These are phyloP conservation scores for Lepus townsendii DNA, from an alignment of 2,797 vertebrate genomes.

Conservation along the genomic window DNA sequence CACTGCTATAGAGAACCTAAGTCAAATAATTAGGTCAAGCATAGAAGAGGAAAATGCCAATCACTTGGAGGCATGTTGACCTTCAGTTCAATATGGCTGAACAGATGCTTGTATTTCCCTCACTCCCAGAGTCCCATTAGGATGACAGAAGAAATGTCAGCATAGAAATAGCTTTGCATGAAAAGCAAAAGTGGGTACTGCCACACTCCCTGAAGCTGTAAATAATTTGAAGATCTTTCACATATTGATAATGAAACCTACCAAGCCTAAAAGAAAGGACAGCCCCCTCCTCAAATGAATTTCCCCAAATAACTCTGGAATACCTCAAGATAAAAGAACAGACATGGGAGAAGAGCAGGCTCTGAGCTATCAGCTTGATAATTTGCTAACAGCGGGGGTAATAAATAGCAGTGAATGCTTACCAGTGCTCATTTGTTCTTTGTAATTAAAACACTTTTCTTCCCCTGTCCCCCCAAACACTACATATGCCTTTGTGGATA, in stretches of 20 bases:
- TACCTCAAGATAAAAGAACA: neutral
- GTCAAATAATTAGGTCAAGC: neutral
- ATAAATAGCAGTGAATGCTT: neutral
- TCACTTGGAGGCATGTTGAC: neutral
- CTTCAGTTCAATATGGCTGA: neutral
- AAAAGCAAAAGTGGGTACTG: neutral
- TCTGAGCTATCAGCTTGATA: neutral
- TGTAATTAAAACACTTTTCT: neutral
- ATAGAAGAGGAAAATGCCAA: neutral
- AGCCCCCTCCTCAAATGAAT: neutral
- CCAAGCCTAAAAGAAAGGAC: neutral
- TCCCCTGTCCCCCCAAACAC: neutral
- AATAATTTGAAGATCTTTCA: neutral
- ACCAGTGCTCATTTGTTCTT: neutral
- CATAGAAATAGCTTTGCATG: slow-evolving; percentile 6
- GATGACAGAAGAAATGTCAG: slow-evolving; percentile 34
- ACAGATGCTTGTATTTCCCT: neutral
- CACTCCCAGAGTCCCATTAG: neutral
- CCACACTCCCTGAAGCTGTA: neutral
- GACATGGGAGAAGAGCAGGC: neutral
- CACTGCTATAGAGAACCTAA: neutral
- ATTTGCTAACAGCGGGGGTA: neutral
- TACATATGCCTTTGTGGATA: neutral
- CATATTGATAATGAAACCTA: neutral
- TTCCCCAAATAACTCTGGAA: neutral